phyloP scores from a whole-genome alignment of 2,888 invertebrate species.

The Hoplodrina ambigua region DNA sequence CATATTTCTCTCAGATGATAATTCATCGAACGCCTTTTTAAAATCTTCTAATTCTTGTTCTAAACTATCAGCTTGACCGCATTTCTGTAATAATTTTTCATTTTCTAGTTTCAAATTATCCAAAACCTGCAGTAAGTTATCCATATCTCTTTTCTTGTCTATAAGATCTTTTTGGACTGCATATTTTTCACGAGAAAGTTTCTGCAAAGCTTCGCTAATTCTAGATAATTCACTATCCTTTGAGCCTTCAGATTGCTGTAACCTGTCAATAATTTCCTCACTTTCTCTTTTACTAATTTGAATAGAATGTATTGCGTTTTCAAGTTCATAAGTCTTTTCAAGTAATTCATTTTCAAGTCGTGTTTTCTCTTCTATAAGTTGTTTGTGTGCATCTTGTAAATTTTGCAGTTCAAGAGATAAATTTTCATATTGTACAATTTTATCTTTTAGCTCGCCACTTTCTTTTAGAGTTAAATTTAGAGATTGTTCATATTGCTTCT shows the following conservation, averaged over 20 bases:
- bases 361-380: constrained; percentile 69
- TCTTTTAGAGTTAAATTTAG: constrained; percentile 74
- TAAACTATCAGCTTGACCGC: constrained; percentile 59
- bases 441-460: constrained; percentile 72
- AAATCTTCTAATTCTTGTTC: constrained; percentile 66
- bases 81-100: constrained; percentile 62
- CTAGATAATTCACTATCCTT: constrained; percentile 70
- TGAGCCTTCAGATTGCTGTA: constrained; percentile 67
- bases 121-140: constrained; percentile 56
- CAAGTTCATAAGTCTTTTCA: constrained; percentile 68
- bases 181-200: constrained; percentile 69
- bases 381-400: constrained; percentile 70
- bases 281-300: constrained; percentile 74
- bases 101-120: constrained; percentile 64
- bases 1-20: constrained; percentile 68
- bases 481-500: constrained; percentile 69
- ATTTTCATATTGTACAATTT: constrained; percentile 69
- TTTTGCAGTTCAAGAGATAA: constrained; percentile 66
- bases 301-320: constrained; percentile 67
- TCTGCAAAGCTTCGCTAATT: constrained; percentile 66
- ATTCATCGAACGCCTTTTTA: constrained; percentile 62
- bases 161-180: constrained; percentile 66
- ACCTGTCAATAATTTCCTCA: constrained; percentile 66
- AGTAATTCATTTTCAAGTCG: constrained; percentile 72
- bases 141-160: constrained; percentile 67